Evolutionary conservation across 92 coral and sea anemone genomes (phyloP), one percentile per base, ranked within the genome.

Genomic region (Paragorgia papillata): DNA sequence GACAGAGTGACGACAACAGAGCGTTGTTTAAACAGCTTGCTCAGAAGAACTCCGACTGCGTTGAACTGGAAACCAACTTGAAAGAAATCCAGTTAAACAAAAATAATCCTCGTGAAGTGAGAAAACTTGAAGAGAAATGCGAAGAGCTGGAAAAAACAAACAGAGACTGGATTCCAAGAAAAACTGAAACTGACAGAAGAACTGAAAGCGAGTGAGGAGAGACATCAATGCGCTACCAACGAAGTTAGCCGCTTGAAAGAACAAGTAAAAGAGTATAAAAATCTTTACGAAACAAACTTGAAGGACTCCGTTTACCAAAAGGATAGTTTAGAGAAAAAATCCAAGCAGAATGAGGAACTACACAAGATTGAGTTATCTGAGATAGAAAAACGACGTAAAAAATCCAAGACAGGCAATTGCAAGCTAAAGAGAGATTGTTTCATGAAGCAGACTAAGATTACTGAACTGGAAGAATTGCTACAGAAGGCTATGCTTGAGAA

Each of bases 361-460:
- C 73, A 41, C 41, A 66, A 66, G 73, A 41, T 66, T 41, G 51
- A 66, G 73, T 66, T 66, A 44, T 66, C 73, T 28, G 73, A 66
- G 34, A 29, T 66, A n/a, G 73, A 66, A 21, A 66, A 66, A 66
- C 46, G 34, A 39, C 55, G 39, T 40, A 56, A 66, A 4, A 56
- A 66, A 43, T 27, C 51, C n/a, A 66, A 41, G 17, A n/a, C 56
- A 34, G 26, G 30, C 22, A 66, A 66, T 32, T 20, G 22, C 3
- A 41, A 28, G n/a, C 73, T 66, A 0, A 40, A 41, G 6, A 66
- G 41, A n/a, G 73, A 66, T 0, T 37, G 51, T 25, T 66, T 66
- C 56, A 66, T 66, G 73, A 39, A 66, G 41, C 73, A 66, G 18
- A 41, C 73, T 14, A 66, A 66, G 15, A 3, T 66, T 9, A 28